These are phyloP conservation scores for Epistrophe eligans DNA, from an alignment of 2,888 invertebrate species.

Conservation along the genomic window DNA sequence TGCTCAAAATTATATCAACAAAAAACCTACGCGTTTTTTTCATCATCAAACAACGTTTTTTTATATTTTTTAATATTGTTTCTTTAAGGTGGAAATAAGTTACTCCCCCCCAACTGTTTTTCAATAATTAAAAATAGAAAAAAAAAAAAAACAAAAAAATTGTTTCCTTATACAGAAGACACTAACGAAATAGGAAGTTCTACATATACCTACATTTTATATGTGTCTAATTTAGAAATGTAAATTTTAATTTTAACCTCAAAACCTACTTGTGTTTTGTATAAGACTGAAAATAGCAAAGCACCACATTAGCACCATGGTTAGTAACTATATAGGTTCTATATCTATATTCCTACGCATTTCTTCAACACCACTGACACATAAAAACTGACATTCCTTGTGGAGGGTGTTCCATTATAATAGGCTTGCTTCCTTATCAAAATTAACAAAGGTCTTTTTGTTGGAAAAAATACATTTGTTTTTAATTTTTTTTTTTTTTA, in stretches of 20 bases:
- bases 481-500: slow-evolving; percentile 3
- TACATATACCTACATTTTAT: not conserved
- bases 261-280: not conserved
- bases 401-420: not conserved
- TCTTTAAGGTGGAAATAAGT: too few species aligned
- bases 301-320: not conserved
- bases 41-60: too few species aligned
- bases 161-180: not conserved
- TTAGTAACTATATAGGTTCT: not conserved
- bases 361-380: not conserved
- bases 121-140: too few species aligned
- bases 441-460: not conserved
- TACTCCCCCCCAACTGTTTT: too few species aligned
- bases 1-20: too few species aligned
- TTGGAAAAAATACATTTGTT: not conserved
- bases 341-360: not conserved
- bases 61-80: too few species aligned
- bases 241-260: not conserved
- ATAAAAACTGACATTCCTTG: not conserved
- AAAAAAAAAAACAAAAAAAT: too few species aligned
- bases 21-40: too few species aligned
- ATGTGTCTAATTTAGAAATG: not conserved
- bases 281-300: not conserved
- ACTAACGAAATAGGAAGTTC: too few species aligned
- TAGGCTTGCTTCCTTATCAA: not conserved